Base-by-base conservation (phyloP, 2,113 vertebrate species). In the Cyprinodon variegatus region DNA sequence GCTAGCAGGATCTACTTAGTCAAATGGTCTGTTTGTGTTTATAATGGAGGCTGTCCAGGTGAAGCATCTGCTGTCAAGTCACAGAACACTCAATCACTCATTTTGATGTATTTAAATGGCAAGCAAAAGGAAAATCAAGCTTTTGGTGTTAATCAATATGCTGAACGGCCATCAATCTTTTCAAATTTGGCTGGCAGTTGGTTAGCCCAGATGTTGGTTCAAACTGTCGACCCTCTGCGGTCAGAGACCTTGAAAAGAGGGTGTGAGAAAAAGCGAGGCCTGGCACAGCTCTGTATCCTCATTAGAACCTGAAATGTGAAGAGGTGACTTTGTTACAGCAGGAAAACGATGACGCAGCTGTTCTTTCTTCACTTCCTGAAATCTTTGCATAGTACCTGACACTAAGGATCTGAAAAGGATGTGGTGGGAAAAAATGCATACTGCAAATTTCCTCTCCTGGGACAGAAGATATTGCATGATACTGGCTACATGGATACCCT, bases 11-110 rank as follows among this genome's bases (percentile, higher is more conserved):
- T 50, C 14, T 50, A 17, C 48, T 15, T 50, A 50, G 17, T 50
- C 14, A 50, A 50, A 50, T 17, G 48, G 48, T 15, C 48, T 5
- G 48, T 15, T 5, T 50, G 12, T 50, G 48, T 15, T 50, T 50
- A 15, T 50, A 15, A 13, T 14, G 2, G 17, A 5, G 61, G 72
- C 62, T 73, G 61, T 77, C 59, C 65, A 41, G 45, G 60, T 22
- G 61, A 70, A 61, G 57, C 64, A 53, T 37, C 57, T 45, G 48
- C 65, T 78, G 72, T 65, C 68, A 81, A 68, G 79, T 40, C 61
- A 17, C 22, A 65, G n/a, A 1, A 7, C 41, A 71, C 50, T 45
- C 48, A 40, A 76, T 77, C 45, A 37, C 15, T 76, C 53, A 70
- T 69, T 70, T 74, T 65, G 46, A 5, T 57, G 3, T 12, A 39